A percentile compares a stretch with the other conserved stretches of the same genome.
These are phyloP conservation scores for Sciurus niger DNA, from an alignment of 2,113 vertebrate genomes.

Conservation along the genomic window DNA sequence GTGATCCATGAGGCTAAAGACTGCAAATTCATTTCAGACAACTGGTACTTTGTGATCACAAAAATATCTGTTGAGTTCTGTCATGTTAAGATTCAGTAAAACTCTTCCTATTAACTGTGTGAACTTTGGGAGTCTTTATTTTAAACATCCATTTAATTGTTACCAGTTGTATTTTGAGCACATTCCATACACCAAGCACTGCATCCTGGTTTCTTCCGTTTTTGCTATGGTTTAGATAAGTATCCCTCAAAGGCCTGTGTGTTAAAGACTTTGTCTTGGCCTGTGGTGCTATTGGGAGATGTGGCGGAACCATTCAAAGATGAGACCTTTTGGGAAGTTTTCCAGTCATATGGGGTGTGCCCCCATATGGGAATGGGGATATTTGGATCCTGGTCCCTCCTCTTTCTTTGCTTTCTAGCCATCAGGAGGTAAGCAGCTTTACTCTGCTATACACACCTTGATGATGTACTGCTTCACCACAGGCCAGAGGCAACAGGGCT, in stretches of 20 bases:
- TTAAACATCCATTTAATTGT: not conserved
- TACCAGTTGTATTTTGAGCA: not conserved
- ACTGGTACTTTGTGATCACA: not conserved
- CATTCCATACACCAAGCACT: not conserved
- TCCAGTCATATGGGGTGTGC: too few relatives aligned
- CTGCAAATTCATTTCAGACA: not conserved
- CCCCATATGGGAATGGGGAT: not conserved
- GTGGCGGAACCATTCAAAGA: not conserved
- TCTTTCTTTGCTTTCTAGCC: not conserved
- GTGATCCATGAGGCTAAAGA: not conserved
- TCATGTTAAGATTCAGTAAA: not conserved
- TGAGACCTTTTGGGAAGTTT: not conserved
- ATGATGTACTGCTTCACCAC: not conserved
- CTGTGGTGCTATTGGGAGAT: not conserved
- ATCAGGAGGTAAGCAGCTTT: not conserved
- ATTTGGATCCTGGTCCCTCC: not conserved
- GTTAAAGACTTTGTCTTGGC: not conserved
- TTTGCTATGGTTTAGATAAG: not conserved
- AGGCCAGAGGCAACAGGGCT: not conserved
- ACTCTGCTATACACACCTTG: too few relatives aligned
- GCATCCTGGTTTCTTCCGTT: not conserved
- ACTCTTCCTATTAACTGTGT: not conserved
- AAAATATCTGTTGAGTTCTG: not conserved
- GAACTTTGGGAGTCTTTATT: not conserved
- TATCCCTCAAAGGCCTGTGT: not conserved